Evolutionary conservation across 2,888 invertebrate species (phyloP).

Genomic region (Drosophila infuscata): DNA sequence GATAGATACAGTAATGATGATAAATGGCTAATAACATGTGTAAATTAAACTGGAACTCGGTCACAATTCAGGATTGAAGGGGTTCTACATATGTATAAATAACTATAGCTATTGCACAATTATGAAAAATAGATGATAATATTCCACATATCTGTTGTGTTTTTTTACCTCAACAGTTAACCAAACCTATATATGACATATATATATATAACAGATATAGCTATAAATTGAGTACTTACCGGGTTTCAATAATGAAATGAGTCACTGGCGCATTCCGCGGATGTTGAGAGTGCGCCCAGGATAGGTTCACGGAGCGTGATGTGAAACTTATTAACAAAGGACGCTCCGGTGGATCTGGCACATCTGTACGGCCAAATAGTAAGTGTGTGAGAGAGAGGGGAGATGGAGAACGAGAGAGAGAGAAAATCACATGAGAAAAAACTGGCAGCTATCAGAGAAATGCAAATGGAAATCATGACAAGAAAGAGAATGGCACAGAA

Average conservation of each 20-base stretch:
- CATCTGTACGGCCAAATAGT: slow-evolving; percentile 85
- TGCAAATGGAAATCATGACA: slow-evolving; percentile 75
- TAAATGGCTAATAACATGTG: not conserved
- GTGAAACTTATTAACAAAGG: slow-evolving; percentile 90
- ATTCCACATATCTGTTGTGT: not conserved
- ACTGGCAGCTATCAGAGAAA: slow-evolving; percentile 67
- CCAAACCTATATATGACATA: not conserved
- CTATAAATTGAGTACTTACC: slow-evolving; percentile 86
- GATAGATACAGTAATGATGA: not conserved
- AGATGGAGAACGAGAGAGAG: not conserved
- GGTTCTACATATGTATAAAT: not conserved
- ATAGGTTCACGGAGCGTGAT: slow-evolving; percentile 90
- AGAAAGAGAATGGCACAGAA: slow-evolving; percentile 43
- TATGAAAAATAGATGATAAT: not conserved
- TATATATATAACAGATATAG: not conserved
- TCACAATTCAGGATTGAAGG: not conserved
- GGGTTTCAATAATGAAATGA: slow-evolving; percentile 90
- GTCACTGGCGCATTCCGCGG: slow-evolving; percentile 89
- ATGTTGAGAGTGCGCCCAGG: slow-evolving; percentile 90
- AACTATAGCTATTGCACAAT: not conserved
- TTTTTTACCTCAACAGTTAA: not conserved
- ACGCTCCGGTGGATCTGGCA: slow-evolving; percentile 90
- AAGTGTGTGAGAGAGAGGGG: slow-evolving; percentile 2
- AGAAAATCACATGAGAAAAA: slow-evolving; percentile 52
- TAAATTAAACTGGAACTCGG: not conserved